Conservation (phyloP, 1,140 invertebrate genomes). For the Aradophagus sp. region DNA sequence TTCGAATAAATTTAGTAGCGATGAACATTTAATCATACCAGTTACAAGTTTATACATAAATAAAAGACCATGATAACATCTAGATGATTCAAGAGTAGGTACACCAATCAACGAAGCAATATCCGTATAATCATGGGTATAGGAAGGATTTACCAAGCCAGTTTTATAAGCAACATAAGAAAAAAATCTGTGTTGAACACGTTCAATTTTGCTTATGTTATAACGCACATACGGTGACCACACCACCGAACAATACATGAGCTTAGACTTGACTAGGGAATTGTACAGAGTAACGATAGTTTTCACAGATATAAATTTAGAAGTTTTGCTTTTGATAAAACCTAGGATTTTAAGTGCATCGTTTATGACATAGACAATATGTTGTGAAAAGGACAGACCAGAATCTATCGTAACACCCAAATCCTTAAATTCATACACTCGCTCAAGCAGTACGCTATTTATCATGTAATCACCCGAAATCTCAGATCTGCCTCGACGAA, state of each 20-base stretch:
- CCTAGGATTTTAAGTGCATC: neutral
- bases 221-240: no score
- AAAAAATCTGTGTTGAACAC: no score
- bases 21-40: no score
- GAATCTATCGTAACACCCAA: constrained; percentile 4
- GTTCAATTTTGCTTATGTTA: no score
- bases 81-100: no score
- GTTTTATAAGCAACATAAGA: no score
- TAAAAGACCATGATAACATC: no score
- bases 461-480: neutral
- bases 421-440: constrained; percentile 1
- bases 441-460: neutral
- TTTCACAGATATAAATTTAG: constrained; percentile 4
- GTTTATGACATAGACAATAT: constrained; percentile 1
- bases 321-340: constrained; percentile 3
- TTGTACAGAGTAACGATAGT: neutral
- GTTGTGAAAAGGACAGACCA: neutral
- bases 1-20: no score
- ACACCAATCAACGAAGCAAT: no score
- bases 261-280: constrained; percentile 8
- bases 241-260: constrained; percentile 6
- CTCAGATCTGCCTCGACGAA: neutral
- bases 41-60: no score
- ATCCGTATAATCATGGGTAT: no score
- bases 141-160: no score